These are phyloP conservation scores for Azorinus chamasolen DNA, from an alignment of 2,888 invertebrate genomes.

Conservation along the genomic window DNA sequence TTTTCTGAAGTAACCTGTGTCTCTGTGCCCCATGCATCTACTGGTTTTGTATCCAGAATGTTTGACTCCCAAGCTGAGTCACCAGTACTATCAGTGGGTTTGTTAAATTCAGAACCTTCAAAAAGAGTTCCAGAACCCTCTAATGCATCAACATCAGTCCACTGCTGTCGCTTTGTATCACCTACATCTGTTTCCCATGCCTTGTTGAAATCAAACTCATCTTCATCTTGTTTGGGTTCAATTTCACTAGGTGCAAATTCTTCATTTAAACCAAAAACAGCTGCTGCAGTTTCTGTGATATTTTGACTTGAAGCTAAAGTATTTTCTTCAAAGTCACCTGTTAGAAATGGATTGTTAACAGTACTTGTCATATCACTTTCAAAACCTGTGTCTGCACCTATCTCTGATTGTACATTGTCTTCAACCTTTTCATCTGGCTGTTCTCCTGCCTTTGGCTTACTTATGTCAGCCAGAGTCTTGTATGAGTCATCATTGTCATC, in stretches of 20 bases:
- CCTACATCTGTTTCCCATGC: conserved; percentile 11
- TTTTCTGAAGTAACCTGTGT: conserved; percentile 34
- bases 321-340: conserved; percentile 48
- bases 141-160: conserved; percentile 19
- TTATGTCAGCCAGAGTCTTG: conserved; percentile 39
- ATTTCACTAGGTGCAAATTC: conserved; percentile 30
- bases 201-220: conserved; percentile 5
- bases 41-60: conserved; percentile 24
- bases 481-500: conserved; percentile 52
- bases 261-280: conserved; percentile 55
- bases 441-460: conserved; percentile 16
- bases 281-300: conserved; percentile 48
- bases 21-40: conserved; percentile 55
- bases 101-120: conserved; percentile 21
- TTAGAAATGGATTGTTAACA: conserved; percentile 57
- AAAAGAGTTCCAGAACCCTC: conserved; percentile 18
- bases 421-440: not conserved
- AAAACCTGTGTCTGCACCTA: conserved; percentile 6
- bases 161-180: conserved; percentile 4
- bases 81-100: not conserved
- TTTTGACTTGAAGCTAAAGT: conserved; percentile 23
- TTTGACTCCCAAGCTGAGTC: conserved; percentile 43
- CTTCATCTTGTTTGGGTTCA: not conserved
- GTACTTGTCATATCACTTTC: conserved; percentile 7
- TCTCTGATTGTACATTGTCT: conserved; percentile 2